phyloP scores from a whole-genome alignment of 2,113 vertebrate species.

The Heterochromis multidens region DNA sequence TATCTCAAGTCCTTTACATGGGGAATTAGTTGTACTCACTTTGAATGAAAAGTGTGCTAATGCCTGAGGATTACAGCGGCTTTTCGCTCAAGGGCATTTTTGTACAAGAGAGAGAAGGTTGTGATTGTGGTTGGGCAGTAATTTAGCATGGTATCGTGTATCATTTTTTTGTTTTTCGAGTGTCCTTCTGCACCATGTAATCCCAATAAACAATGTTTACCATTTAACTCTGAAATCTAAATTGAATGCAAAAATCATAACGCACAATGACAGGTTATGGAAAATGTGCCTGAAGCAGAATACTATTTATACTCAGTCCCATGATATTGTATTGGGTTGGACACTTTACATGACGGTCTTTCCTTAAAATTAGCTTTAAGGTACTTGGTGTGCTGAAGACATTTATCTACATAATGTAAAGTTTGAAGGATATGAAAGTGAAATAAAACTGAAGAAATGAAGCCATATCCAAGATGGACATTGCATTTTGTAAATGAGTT shows the following conservation, averaged over 20 bases:
- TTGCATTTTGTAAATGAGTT: background rate
- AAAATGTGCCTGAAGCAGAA: background rate
- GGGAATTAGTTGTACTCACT: constrained; percentile 40
- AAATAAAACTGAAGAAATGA: background rate
- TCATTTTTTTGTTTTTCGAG: background rate
- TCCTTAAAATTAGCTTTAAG: too few species aligned
- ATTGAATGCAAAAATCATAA: background rate
- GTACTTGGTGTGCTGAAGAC: background rate
- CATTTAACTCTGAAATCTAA: background rate
- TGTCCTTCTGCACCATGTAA: background rate
- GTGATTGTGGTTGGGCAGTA: background rate
- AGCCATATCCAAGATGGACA: background rate
- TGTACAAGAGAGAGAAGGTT: background rate
- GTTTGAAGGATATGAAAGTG: background rate
- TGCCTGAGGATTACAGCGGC: constrained; percentile 40
- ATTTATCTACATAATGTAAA: background rate
- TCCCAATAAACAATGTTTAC: background rate
- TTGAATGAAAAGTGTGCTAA: constrained; percentile 50
- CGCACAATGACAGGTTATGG: background rate
- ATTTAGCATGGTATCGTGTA: background rate
- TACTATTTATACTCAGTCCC: background rate
- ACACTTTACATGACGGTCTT: background rate
- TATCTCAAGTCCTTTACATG: constrained; percentile 47
- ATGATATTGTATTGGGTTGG: background rate
- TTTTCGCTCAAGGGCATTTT: constrained; percentile 30